phyloP scores from a whole-genome alignment of 2,113 vertebrate genomes.

The Microtus oregoni region DNA sequence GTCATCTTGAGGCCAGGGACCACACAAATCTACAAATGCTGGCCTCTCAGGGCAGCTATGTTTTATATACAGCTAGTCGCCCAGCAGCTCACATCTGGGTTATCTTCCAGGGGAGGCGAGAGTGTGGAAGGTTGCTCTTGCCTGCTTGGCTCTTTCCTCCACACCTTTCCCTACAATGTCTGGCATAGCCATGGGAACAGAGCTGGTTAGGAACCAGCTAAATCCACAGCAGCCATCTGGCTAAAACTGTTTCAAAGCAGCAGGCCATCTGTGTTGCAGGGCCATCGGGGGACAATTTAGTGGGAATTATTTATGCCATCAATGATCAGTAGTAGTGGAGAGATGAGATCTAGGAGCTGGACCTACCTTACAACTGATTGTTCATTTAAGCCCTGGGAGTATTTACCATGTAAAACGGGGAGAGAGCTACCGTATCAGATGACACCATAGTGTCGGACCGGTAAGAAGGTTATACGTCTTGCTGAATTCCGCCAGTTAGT shows the following conservation, averaged over 20 bases:
- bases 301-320: neutral
- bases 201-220: neutral
- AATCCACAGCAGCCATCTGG: neutral
- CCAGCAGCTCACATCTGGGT: neutral
- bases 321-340: neutral
- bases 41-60: neutral
- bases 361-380: neutral
- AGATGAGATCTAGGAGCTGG: neutral
- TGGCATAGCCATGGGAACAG: neutral
- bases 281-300: neutral
- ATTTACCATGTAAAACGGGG: neutral
- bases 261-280: neutral
- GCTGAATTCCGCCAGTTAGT: neutral
- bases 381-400: neutral
- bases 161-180: neutral
- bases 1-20: too few species aligned
- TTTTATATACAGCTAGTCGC: neutral
- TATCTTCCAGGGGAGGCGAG: neutral
- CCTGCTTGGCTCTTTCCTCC: neutral
- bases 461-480: neutral
- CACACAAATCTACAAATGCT: too few species aligned
- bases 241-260: constrained; percentile 17
- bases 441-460: neutral
- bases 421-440: neutral
- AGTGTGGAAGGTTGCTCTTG: rapidly evolving